A percentile compares a stretch with the other conserved stretches of the same genome.
Evolutionary conservation across 2,113 vertebrate genomes (phyloP).

Genomic region (Syrrhaptes paradoxus): DNA sequence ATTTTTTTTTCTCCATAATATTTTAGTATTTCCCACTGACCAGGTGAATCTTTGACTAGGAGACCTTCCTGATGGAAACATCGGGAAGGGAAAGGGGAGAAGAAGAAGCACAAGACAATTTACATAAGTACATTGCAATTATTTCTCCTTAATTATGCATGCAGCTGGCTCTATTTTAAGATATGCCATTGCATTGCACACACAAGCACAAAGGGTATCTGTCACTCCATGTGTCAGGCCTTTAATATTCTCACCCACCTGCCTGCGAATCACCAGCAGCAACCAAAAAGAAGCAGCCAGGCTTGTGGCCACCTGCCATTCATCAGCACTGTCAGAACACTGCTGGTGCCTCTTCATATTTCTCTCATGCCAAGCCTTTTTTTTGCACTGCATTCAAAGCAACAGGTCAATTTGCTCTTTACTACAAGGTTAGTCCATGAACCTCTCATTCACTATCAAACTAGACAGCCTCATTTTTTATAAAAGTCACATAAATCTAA

Average conservation of each 20-base stretch:
- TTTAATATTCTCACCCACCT: constrained; percentile 29
- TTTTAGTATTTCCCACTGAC: not conserved
- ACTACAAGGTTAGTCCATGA: not conserved
- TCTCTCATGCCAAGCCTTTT: not conserved
- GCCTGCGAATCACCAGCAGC: not conserved
- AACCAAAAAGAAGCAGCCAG: not conserved
- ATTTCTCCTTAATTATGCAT: constrained; percentile 59
- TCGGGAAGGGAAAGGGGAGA: accelerated
- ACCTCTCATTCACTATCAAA: not conserved
- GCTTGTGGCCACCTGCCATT: constrained; percentile 31
- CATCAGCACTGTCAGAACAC: not conserved
- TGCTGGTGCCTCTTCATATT: not conserved
- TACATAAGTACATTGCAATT: constrained; percentile 49
- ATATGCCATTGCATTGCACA: not conserved
- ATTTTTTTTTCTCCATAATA: not conserved
- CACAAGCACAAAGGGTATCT: constrained; percentile 31
- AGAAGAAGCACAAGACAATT: not conserved
- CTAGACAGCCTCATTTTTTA: not conserved
- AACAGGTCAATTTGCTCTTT: constrained; percentile 2
- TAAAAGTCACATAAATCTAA: not conserved
- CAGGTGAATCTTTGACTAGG: not conserved
- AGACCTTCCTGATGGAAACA: not conserved
- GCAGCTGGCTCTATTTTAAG: constrained; percentile 68
- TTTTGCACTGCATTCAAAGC: not conserved
- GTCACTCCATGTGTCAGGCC: constrained; percentile 51